Base-by-base conservation (phyloP, 35 echinoderm and acorn worm genomes). In the Strongylocentrotus purpuratus region DNA sequence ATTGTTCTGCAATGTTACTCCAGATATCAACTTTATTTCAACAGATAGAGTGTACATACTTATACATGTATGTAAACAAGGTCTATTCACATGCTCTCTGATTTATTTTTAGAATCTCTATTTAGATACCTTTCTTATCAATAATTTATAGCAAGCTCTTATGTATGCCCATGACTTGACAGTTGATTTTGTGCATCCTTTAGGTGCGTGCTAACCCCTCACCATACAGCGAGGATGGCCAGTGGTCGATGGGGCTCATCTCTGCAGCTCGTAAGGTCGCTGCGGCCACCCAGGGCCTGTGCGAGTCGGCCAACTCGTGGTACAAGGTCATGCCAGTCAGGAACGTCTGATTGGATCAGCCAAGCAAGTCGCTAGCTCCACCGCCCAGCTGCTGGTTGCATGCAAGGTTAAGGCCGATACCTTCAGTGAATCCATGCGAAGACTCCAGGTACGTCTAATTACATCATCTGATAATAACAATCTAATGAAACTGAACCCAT, bases 241-340 rank as follows among this genome's bases (percentile, higher is more conserved):
- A 99, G 89, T 99, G 98, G 98, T 99, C 98, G 0, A 97, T 99
- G 97, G 98, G 98, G 2, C 95, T 99, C 78, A 99, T 99, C 87
- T 97, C 98, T 7, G 98, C 98, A 31, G 98, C 98, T 65, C 96
- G 97, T 52, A 99, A 97, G 86, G 98, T 99, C 18, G 98, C 98
- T 5, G 98, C 96, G 46, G 98, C 98, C 8, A 99, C 98, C n/a
- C 97, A 99, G 88, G 96, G 97, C n/a, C 98, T 99, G 8, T 99
- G 98, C 90, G 98, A 99, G 59, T 96, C 98, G 33, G 98, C 98
- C 65, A 99, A 99, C 88, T 95, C 98, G 5, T 97, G 18, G 98
- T 99, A 5, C 98, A 99, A 89, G 98, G 98, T 32, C 97, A 99
- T 88, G 98, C 98, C 22, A 96, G 95, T 71, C 96, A 99, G 65